Conservation (phyloP, 2,888 invertebrate species). For the Octonoba sinensis region DNA sequence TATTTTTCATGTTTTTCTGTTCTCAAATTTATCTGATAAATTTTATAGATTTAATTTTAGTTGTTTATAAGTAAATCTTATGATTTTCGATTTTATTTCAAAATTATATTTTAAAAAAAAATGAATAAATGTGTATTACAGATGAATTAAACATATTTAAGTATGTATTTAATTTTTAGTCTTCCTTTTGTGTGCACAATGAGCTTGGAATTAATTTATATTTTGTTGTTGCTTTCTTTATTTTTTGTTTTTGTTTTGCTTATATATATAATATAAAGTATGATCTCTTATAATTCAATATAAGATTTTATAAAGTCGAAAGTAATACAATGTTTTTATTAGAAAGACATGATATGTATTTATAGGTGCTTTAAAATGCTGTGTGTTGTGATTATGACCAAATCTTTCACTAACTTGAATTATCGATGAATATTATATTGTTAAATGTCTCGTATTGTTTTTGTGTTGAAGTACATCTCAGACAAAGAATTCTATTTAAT, state of each 20-base stretch:
- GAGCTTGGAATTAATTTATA: slow-evolving; percentile 61
- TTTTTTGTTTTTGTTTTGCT: slow-evolving; percentile 39
- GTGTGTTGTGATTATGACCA: slow-evolving; percentile 47
- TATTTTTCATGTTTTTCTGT: slow-evolving; percentile 63
- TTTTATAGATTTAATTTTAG: slow-evolving; percentile 54
- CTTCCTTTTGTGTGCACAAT: slow-evolving; percentile 61
- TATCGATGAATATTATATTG: no score
- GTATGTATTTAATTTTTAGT: slow-evolving; percentile 51
- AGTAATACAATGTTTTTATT: slow-evolving; percentile 7
- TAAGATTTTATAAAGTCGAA: slow-evolving; percentile 12
- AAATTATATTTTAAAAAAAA: no score
- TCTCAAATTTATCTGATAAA: slow-evolving; percentile 47
- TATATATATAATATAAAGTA: background rate
- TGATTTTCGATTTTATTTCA: no score
- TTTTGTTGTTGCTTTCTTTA: slow-evolving; percentile 49
- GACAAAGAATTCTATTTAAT: no score
- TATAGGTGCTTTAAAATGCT: slow-evolving; percentile 61
- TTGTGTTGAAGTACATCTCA: no score
- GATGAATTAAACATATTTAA: slow-evolving; percentile 10
- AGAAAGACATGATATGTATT: slow-evolving; percentile 33
- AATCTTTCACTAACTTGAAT: slow-evolving; percentile 24
- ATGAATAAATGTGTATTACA: no score
- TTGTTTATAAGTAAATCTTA: background rate
- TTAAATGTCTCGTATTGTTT: no score
- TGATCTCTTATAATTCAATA: slow-evolving; percentile 10